Base-by-base conservation (phyloP, 2,888 invertebrate species). In the Isotomurus palustris region DNA sequence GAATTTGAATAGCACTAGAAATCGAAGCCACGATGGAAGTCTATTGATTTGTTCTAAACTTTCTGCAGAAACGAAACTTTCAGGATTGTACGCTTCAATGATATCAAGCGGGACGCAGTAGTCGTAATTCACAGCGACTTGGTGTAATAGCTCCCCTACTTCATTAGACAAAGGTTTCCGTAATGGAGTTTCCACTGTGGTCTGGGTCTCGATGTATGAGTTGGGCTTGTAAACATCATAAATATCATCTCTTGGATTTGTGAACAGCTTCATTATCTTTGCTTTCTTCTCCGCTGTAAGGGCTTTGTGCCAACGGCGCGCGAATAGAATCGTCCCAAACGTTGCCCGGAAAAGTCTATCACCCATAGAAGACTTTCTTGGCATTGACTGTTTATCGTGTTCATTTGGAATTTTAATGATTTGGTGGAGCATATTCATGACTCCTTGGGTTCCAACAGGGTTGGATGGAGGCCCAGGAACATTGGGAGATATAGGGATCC, bases 1-100 rank as follows among this genome's bases (percentile, higher is more conserved):
- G 36, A 54, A 66, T 12, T 61, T 48, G 3, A 38, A 14, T 2
- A 48, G 2, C 1, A 68, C 56, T 50, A 66, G 51, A 17, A 64
- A 49, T 24, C 56, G 45, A 4, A 68, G 51, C 68, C 68, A 68
- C 1, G 61, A 62, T 4, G 68, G 68, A 3, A 68, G 43, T 35
- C 62, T 49, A n/a, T 53, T 52, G 19, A 68, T 21, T 43, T 68
- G 60, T 10, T 53, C 57, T 21, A 21, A 6, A 36, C 53, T 36
- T 49, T 58, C 48, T 2, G 28, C 10, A 29, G 50, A 43, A 35
- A 57, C 38, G 6, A 44, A 4, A 22, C 38, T 2, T 21, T 27
- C 10, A 12, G 54, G 47, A 12, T 38, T 53, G 4, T 22, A 47
- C 21, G 52, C 43, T n/a, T 57, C 56, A 2, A 67, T 58, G 27